phyloP scores from a whole-genome alignment of 2,888 invertebrate species.

The Andrena marginata region DNA sequence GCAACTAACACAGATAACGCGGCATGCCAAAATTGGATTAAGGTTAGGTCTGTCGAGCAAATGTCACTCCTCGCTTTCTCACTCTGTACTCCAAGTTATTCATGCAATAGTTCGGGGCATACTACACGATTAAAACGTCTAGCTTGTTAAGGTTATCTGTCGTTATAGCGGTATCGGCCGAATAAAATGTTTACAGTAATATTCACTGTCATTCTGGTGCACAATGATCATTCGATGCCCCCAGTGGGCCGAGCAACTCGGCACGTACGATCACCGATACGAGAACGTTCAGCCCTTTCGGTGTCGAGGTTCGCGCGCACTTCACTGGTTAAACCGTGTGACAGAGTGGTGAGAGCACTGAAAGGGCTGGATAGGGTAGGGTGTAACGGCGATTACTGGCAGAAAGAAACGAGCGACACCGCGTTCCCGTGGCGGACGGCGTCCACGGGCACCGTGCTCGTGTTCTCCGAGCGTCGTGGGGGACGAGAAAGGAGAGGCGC shows the following conservation, averaged over 20 bases:
- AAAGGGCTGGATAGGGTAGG: background rate
- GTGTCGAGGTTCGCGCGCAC: background rate
- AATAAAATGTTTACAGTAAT: constrained; percentile 56
- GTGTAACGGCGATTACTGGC: constrained; percentile 32
- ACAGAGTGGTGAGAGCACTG: background rate
- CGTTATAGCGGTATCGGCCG: constrained; percentile 54
- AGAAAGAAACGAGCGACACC: constrained; percentile 1
- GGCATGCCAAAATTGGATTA: constrained; percentile 37
- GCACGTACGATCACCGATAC: background rate
- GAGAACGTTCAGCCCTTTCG: constrained; percentile 8
- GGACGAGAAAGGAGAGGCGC: constrained; percentile 7
- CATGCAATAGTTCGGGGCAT: constrained; percentile 12
- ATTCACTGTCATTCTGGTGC: constrained; percentile 8
- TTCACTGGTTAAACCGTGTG: no score
- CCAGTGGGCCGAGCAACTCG: background rate
- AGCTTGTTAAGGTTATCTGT: constrained; percentile 16
- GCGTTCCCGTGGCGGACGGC: constrained; percentile 22
- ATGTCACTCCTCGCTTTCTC: constrained; percentile 24
- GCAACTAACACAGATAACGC: constrained; percentile 35
- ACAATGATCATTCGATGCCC: background rate
- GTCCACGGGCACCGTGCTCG: constrained; percentile 10
- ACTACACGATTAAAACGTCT: constrained; percentile 1
- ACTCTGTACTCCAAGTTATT: constrained; percentile 1
- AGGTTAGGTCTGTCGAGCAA: constrained; percentile 35
- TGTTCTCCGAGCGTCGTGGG: constrained; percentile 8